Percentiles rank a stretch among this genome's conserved stretches.
phyloP scores from a whole-genome alignment of 2,888 invertebrate genomes.

The Listrodromus nycthemerus region DNA sequence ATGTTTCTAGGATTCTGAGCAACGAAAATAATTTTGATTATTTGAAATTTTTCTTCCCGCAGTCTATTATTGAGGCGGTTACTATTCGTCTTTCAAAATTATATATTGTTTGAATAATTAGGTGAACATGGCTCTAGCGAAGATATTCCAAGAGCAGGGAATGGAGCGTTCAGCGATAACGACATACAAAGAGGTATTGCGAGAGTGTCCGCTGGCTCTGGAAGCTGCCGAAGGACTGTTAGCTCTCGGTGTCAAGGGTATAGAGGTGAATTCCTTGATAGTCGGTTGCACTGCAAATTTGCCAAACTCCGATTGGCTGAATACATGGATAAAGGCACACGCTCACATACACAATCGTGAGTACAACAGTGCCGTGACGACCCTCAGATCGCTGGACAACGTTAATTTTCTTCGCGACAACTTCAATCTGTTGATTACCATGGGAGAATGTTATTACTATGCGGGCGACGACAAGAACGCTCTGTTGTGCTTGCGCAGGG shows the following conservation, averaged over 20 bases:
- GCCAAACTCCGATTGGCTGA: slow-evolving; percentile 86
- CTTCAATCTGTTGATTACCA: slow-evolving; percentile 88
- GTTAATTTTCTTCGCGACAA: slow-evolving; percentile 89
- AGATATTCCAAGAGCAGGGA: slow-evolving; percentile 89
- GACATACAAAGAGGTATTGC: slow-evolving; percentile 92
- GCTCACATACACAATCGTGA: slow-evolving; percentile 89
- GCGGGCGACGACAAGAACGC: slow-evolving; percentile 90
- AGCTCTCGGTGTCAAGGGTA: slow-evolving; percentile 89
- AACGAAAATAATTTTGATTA: no score
- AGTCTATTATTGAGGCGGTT: no score
- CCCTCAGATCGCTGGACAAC: slow-evolving; percentile 89
- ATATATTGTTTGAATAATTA: slow-evolving; percentile 49
- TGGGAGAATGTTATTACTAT: slow-evolving; percentile 91
- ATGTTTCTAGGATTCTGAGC: no score
- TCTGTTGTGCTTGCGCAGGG: slow-evolving; percentile 85
- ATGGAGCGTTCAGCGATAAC: slow-evolving; percentile 90
- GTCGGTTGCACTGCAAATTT: slow-evolving; percentile 86
- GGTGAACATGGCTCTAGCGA: slow-evolving; percentile 90
- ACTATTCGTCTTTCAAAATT: background rate
- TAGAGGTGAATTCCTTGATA: slow-evolving; percentile 91
- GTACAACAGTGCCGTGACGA: slow-evolving; percentile 88
- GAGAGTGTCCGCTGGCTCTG: slow-evolving; percentile 90
- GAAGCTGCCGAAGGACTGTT: slow-evolving; percentile 91
- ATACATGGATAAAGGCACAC: slow-evolving; percentile 88
- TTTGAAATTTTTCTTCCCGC: no score